phyloP scores from a whole-genome alignment of 64 coral and sea anemone genomes.

The Porites australiensis region DNA sequence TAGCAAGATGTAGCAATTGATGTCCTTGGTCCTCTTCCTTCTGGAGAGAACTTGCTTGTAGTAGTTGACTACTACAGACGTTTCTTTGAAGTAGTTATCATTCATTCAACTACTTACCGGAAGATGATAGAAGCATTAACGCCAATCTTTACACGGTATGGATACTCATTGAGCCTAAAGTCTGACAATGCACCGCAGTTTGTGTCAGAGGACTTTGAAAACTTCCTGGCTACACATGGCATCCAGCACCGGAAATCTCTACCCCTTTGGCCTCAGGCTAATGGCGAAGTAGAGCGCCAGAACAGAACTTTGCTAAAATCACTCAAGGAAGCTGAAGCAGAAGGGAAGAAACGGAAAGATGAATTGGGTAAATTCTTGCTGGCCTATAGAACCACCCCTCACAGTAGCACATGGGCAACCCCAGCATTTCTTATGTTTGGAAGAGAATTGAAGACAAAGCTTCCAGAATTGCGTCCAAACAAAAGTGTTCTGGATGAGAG shows the following conservation, averaged over 20 bases:
- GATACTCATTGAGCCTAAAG: background rate
- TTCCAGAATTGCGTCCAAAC: too few relatives aligned
- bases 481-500: too few relatives aligned
- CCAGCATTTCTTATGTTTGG: too few relatives aligned
- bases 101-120: slow-evolving; percentile 1
- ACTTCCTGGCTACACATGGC: background rate
- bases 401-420: too few relatives aligned
- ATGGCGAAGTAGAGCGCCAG: slow-evolving; percentile 2
- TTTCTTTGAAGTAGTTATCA: slow-evolving; percentile 21
- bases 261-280: slow-evolving; percentile 40
- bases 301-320: slow-evolving; percentile 31
- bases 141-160: slow-evolving; percentile 2
- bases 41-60: background rate
- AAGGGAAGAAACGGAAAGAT: slow-evolving; percentile 26
- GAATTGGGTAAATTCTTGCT: slow-evolving; percentile 56
- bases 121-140: slow-evolving; percentile 10
- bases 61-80: slow-evolving; percentile 40
- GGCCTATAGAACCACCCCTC: slow-evolving; percentile 41
- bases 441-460: too few relatives aligned
- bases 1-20: slow-evolving; percentile 19
- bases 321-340: slow-evolving; percentile 48
- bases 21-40: slow-evolving; percentile 20
- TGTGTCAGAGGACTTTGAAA: slow-evolving; percentile 4
- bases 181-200: slow-evolving; percentile 12
- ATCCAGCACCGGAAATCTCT: background rate